Evolutionary conservation across 2,113 vertebrate genomes (phyloP).

Genomic region (Hirundichthys speculiger): DNA sequence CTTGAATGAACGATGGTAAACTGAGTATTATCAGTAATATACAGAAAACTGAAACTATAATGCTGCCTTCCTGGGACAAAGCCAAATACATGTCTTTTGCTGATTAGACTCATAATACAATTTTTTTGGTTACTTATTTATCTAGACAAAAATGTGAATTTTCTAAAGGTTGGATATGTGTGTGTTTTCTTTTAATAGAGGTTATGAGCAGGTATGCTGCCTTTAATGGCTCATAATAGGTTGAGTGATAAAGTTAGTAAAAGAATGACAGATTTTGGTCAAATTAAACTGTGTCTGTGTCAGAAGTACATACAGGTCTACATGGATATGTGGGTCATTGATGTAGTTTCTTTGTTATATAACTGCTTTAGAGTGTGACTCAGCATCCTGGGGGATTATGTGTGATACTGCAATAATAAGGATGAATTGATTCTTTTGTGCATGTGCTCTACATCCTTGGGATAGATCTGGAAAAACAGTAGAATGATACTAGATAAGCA

Average conservation of each 20-base stretch:
- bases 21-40: constrained; percentile 24
- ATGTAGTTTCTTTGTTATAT: constrained; percentile 54
- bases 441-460: constrained; percentile 12
- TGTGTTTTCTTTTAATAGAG: background rate
- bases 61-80: constrained; percentile 17
- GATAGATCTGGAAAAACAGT: constrained; percentile 19
- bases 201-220: background rate
- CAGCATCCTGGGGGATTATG: constrained; percentile 67
- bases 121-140: background rate
- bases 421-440: constrained; percentile 42
- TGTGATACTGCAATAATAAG: constrained; percentile 34
- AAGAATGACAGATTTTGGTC: constrained; percentile 5
- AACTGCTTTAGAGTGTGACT: constrained; percentile 68
- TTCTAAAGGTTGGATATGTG: background rate
- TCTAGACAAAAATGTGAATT: no score
- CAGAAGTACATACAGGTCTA: constrained; percentile 2
- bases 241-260: background rate
- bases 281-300: constrained; percentile 16
- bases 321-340: background rate
- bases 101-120: constrained; percentile 15
- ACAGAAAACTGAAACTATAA: constrained; percentile 20
- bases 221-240: background rate
- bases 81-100: constrained; percentile 8
- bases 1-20: constrained; percentile 31
- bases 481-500: constrained; percentile 1